phyloP scores from a whole-genome alignment of 2,113 vertebrate genomes.

The Rostratula benghalensis region DNA sequence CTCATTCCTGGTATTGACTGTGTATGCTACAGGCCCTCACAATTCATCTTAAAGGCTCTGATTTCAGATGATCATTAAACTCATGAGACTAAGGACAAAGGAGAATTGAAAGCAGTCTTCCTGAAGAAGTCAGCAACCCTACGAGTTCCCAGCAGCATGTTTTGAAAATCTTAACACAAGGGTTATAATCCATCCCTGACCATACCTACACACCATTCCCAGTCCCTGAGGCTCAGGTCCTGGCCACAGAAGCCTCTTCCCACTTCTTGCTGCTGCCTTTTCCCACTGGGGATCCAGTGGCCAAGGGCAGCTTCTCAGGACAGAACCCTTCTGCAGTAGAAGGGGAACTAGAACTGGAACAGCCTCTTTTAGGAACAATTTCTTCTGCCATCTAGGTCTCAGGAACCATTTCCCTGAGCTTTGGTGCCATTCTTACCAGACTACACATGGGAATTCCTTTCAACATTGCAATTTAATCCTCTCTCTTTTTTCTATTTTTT shows the following conservation, averaged over 20 bases:
- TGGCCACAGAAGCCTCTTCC: background rate
- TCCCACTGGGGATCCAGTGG: background rate
- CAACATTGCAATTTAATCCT: background rate
- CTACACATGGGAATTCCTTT: background rate
- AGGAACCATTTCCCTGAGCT: background rate
- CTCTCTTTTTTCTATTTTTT: no score
- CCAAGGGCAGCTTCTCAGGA: fast-evolving
- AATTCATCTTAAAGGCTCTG: background rate
- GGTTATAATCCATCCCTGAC: background rate
- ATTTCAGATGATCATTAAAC: background rate
- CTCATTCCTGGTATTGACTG: background rate
- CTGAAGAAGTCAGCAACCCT: fast-evolving
- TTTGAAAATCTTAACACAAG: background rate
- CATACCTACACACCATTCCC: background rate
- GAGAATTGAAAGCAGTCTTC: background rate
- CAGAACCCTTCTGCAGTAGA: background rate
- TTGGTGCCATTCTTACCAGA: background rate
- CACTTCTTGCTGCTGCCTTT: background rate
- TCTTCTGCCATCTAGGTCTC: background rate
- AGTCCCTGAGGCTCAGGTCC: background rate
- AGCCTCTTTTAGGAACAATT: background rate
- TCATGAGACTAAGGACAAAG: background rate
- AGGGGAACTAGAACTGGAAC: background rate
- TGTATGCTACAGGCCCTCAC: background rate
- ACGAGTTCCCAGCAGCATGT: background rate